These are phyloP conservation scores for Clarias laeviceps DNA, from an alignment of 2,797 vertebrate genomes.

Conservation along the genomic window DNA sequence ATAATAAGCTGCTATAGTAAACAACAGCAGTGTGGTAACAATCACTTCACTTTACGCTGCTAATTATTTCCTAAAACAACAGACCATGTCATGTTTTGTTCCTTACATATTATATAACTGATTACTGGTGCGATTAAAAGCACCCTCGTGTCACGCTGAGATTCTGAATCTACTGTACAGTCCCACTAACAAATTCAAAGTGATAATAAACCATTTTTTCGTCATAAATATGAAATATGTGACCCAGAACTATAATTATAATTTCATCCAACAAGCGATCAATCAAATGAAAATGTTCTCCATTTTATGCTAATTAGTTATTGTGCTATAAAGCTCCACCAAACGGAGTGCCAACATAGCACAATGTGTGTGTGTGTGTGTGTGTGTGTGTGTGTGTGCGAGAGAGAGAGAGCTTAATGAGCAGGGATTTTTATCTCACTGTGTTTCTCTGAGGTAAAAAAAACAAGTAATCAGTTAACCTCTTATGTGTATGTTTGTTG, in stretches of 20 bases:
- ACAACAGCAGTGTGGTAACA: not conserved
- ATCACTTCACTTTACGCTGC: not conserved
- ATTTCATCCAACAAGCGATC: not conserved
- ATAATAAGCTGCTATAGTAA: not conserved
- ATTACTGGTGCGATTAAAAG: not conserved
- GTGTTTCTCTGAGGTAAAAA: not conserved
- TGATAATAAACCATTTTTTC: not conserved
- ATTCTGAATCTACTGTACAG: not conserved
- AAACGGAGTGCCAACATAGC: not conserved
- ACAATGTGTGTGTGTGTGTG: not conserved
- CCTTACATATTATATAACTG: not conserved
- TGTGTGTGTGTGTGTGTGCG: not conserved
- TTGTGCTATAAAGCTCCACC: not conserved
- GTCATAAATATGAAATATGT: conserved; percentile 13
- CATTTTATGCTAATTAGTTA: not conserved
- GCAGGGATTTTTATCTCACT: not conserved
- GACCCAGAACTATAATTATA: not conserved
- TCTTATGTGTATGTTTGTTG: not conserved
- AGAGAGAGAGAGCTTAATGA: too few relatives aligned
- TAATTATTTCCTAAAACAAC: not conserved
- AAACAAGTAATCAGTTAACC: not conserved
- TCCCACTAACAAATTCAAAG: not conserved
- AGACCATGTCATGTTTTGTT: not conserved
- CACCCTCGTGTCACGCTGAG: not conserved
- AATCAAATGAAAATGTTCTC: not conserved